These are phyloP conservation scores for Drosophila lacertosa DNA, from an alignment of 1,140 invertebrate species.

Conservation along the genomic window DNA sequence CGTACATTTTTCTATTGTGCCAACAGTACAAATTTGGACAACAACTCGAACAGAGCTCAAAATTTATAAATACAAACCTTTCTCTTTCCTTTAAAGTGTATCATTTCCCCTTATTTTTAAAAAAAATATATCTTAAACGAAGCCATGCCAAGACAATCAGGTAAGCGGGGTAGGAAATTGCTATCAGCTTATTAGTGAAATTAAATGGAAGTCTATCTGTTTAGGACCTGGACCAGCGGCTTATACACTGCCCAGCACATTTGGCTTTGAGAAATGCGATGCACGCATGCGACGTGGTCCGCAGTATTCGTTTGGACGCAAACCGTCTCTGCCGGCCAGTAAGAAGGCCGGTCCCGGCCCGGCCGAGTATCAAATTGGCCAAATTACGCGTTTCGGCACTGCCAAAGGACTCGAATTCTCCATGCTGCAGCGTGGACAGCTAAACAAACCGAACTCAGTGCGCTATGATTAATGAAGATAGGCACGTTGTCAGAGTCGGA, in stretches of 20 bases:
- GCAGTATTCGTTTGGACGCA: slow-evolving; percentile 37
- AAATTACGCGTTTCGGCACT: slow-evolving; percentile 34
- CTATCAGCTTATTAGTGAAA: too few relatives aligned
- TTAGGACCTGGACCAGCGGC: slow-evolving; percentile 42
- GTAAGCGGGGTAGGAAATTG: too few relatives aligned
- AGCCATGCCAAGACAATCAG: slow-evolving; percentile 23
- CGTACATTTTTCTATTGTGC: neutral
- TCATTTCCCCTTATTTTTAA: too few relatives aligned
- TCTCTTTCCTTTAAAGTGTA: neutral
- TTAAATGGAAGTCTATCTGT: neutral
- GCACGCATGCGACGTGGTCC: slow-evolving; percentile 23
- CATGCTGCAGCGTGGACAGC: slow-evolving; percentile 21
- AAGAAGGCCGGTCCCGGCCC: slow-evolving; percentile 34
- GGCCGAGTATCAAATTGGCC: slow-evolving; percentile 37
- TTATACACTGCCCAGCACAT: slow-evolving; percentile 32
- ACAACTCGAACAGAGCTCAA: slow-evolving; percentile 4
- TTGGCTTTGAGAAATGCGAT: slow-evolving; percentile 30
- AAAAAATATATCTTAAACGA: neutral
- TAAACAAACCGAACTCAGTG: slow-evolving; percentile 23
- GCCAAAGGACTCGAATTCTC: slow-evolving; percentile 27
- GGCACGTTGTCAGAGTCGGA: too few relatives aligned
- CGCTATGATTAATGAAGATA: slow-evolving; percentile 23
- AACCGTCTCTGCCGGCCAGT: slow-evolving; percentile 4
- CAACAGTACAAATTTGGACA: slow-evolving; percentile 7
- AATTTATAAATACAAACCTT: slow-evolving; percentile 12